Evolutionary conservation across 1,140 invertebrate species (phyloP), one percentile per base, ranked within the genome.

Genomic region (Nasonia vitripennis): DNA sequence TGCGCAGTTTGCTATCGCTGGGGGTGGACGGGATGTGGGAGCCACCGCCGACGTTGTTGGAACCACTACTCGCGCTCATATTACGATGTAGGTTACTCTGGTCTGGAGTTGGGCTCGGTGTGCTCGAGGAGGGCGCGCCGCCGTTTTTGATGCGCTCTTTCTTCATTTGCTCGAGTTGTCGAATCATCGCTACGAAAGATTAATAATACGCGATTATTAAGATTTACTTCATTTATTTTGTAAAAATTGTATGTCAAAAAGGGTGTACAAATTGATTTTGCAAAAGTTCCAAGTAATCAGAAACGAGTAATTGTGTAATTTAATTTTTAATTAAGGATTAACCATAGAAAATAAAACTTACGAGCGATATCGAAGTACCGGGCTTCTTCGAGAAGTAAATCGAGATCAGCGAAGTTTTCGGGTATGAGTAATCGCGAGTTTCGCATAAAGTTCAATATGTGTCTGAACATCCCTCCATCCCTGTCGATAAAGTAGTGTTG

Each of bases 401-500:
- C 98, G 73, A 98, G 92, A 91, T 99, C 97, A 14, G 95, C 93
- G 92, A 99, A 99, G 91, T 98, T 96, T 6, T 96, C 96, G 0
- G 98, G 98, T 89, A 99, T 95, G 74, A 98, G 93, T 68, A 99
- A 94, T 88, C 96, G 95, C 55, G 97, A 97, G 92, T 98, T 98
- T 88, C 98, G 95, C 95, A 99, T 96, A 92, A 98, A 99, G 94
- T 99, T 99, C 37, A 99, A 94, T 90, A 99, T 97, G 92, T 99
- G 98, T 27, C 98, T 95, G 93, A 99, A 99, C 97, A 99, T 98
- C 77, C 96, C 97, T 1, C 98, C 98, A 90, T 99, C 98, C 85
- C 98, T 95, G 94, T 99, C 98, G 88, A 99, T 99, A 94, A 99
- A 99, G 92, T 99, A 99, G 91, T 99, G 98, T 91, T 99, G 98